A percentile compares a stretch with the other conserved stretches of the same genome.
Evolutionary conservation across 2,797 vertebrate genomes (phyloP).

Genomic region (Liparis tanakae): DNA sequence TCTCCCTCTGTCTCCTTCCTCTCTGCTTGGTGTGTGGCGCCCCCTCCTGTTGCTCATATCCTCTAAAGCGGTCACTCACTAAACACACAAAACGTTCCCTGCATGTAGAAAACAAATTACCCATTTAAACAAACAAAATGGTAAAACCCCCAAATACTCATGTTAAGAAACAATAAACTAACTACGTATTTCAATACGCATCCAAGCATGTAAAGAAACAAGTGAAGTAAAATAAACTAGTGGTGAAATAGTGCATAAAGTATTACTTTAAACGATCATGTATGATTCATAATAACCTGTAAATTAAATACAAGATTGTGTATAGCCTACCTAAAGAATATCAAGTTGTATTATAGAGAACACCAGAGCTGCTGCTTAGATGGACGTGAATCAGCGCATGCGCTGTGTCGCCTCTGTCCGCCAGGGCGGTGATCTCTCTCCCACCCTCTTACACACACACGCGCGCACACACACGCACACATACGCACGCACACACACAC

Average conservation of each 20-base stretch:
- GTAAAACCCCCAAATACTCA: neutral
- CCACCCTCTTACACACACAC: slow-evolving; percentile 24
- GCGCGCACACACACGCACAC: neutral
- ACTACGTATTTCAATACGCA: neutral
- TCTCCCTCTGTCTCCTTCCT: slow-evolving; percentile 3
- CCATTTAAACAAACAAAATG: neutral
- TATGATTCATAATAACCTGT: neutral
- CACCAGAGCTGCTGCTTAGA: slow-evolving; percentile 12
- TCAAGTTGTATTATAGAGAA: slow-evolving; percentile 34
- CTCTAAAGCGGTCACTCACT: neutral
- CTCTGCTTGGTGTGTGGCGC: slow-evolving; percentile 57
- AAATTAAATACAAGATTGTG: neutral
- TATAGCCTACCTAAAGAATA: neutral
- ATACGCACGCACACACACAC: neutral
- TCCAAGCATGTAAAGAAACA: neutral
- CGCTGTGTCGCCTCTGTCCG: slow-evolving; percentile 40
- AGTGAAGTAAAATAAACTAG: neutral
- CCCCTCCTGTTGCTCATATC: slow-evolving; percentile 54
- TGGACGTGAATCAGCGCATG: slow-evolving; percentile 60
- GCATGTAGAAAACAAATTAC: neutral
- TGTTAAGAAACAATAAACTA: neutral
- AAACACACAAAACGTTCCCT: neutral
- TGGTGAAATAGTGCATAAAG: neutral
- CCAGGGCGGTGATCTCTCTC: slow-evolving; percentile 62
- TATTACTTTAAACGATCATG: neutral